phyloP scores from a whole-genome alignment of 2,888 invertebrate genomes.

The Drosophila pseudotalamancana region DNA sequence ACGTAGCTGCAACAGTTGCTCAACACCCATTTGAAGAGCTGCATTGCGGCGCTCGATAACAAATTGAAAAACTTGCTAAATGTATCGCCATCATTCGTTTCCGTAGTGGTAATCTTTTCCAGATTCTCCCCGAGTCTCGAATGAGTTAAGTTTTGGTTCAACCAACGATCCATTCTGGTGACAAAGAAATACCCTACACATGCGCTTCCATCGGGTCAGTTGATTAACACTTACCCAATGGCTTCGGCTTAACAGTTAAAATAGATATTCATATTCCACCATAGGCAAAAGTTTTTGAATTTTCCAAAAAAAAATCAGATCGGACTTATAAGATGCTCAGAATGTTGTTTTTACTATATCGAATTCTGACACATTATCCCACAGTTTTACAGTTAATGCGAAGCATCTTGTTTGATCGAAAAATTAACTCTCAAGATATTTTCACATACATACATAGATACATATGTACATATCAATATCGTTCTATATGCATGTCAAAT shows the following conservation, averaged over 20 bases:
- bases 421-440: too few species aligned
- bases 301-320: neutral
- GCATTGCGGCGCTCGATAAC: neutral
- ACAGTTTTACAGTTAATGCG: neutral
- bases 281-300: neutral
- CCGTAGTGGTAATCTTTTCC: neutral
- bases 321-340: neutral
- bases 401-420: too few species aligned
- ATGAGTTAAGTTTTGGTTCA: neutral
- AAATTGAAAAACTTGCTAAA: neutral
- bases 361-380: neutral
- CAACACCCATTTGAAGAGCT: slow-evolving; percentile 29
- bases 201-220: too few species aligned
- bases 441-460: too few species aligned
- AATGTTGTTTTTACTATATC: neutral
- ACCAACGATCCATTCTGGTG: slow-evolving; percentile 12
- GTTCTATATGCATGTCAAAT: too few species aligned
- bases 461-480: too few species aligned
- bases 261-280: neutral
- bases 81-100: neutral
- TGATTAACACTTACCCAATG: too few species aligned
- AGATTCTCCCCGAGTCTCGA: neutral
- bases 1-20: slow-evolving; percentile 23
- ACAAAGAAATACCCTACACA: too few species aligned
- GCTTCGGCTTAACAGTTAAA: too few species aligned